Conservation (phyloP, 2,888 invertebrate genomes). For the Cephus runcator region DNA sequence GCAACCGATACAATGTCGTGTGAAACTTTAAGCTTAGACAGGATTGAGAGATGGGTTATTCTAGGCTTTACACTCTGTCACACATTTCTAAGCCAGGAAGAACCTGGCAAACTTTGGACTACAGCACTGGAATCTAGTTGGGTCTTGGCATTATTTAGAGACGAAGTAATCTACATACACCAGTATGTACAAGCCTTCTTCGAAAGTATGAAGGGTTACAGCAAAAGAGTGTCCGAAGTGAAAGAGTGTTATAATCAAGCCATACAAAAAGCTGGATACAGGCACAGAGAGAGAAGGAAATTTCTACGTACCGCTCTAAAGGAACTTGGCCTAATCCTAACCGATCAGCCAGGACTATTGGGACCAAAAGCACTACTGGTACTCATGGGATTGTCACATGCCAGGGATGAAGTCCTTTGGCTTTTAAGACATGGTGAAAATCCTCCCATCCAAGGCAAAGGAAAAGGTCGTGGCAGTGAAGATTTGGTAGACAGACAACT, state of each 20-base stretch:
- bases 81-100: constrained; percentile 82
- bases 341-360: constrained; percentile 96
- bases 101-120: constrained; percentile 90
- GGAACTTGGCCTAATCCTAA: constrained; percentile 93
- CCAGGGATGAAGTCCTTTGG: constrained; percentile 98
- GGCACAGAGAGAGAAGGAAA: constrained; percentile 95
- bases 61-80: constrained; percentile 94
- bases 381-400: constrained; percentile 94
- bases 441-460: constrained; percentile 84
- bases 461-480: constrained; percentile 88
- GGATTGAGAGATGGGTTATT: constrained; percentile 97
- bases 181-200: constrained; percentile 92
- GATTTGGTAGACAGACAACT: constrained; percentile 95
- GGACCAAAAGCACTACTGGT: constrained; percentile 97
- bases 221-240: constrained; percentile 92
- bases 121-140: constrained; percentile 93
- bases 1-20: constrained; percentile 97
- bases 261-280: constrained; percentile 88
- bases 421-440: constrained; percentile 95
- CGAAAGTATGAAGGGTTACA: constrained; percentile 94
- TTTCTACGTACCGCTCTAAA: constrained; percentile 95
- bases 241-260: constrained; percentile 95
- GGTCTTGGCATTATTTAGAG: constrained; percentile 94
- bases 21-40: constrained; percentile 95
- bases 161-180: constrained; percentile 97